Conservation (phyloP, 2,888 invertebrate species). For the Ophioninae sp. region DNA sequence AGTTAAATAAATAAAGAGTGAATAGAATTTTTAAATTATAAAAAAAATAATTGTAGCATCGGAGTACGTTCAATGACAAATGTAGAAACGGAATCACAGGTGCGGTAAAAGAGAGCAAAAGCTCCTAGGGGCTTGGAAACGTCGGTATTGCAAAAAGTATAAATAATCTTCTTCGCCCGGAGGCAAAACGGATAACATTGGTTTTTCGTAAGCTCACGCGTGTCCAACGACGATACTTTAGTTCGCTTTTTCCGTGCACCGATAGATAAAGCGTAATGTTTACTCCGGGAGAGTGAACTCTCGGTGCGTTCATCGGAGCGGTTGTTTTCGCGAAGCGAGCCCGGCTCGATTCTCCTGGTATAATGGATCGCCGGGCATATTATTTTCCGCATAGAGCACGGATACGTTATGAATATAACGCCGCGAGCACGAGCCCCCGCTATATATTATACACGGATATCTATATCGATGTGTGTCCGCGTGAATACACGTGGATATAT, state of each 20-base stretch:
- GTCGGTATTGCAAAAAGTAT: conserved; percentile 31
- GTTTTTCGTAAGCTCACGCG: neutral
- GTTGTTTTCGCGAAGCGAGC: conserved; percentile 27
- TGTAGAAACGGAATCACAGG: neutral
- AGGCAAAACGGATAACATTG: conserved; percentile 41
- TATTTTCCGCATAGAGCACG: conserved; percentile 72
- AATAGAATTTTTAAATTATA: too few relatives aligned
- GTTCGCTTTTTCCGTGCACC: neutral
- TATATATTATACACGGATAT: neutral
- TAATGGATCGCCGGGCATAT: conserved; percentile 72
- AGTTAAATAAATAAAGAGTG: too few relatives aligned
- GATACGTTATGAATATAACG: conserved; percentile 74
- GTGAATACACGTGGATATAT: conserved; percentile 2
- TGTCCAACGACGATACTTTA: neutral
- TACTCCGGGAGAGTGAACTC: conserved; percentile 36
- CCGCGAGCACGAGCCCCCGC: conserved; percentile 68
- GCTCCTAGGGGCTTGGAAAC: conserved; percentile 22
- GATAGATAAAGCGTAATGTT: conserved; percentile 21
- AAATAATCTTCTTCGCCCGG: conserved; percentile 43
- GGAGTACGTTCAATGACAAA: too few relatives aligned
- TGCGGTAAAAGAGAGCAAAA: conserved; percentile 2
- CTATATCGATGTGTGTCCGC: too few relatives aligned
- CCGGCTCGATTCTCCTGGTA: conserved; percentile 56
- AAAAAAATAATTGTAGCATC: too few relatives aligned
- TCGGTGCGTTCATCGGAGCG: conserved; percentile 45